Evolutionary conservation across 2,113 vertebrate species (phyloP).

Genomic region (Esox niger): DNA sequence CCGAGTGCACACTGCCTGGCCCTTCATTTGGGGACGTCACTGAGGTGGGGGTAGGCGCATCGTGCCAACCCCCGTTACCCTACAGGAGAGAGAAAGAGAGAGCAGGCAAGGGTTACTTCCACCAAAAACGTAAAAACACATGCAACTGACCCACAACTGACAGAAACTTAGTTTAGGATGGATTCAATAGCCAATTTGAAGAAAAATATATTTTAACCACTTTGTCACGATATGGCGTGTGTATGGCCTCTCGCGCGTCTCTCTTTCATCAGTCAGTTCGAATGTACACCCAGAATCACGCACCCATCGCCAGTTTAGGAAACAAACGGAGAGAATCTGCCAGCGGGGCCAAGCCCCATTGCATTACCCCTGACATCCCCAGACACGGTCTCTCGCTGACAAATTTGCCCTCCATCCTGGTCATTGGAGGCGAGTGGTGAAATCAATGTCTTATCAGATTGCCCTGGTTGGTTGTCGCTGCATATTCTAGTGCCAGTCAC

Average conservation of each 20-base stretch:
- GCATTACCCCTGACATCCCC: not conserved
- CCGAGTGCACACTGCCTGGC: slow-evolving; percentile 86
- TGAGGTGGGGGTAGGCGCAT: slow-evolving; percentile 84
- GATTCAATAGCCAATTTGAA: not conserved
- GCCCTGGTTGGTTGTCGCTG: slow-evolving; percentile 81
- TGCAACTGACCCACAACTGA: not conserved
- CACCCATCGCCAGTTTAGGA: not conserved
- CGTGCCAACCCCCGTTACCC: slow-evolving; percentile 84
- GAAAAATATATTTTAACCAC: too few relatives aligned
- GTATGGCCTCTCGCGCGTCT: not conserved
- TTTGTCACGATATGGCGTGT: not conserved
- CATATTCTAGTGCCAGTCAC: slow-evolving; percentile 77
- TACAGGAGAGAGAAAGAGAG: slow-evolving; percentile 72
- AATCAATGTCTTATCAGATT: slow-evolving; percentile 81
- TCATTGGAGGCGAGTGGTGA: slow-evolving; percentile 73
- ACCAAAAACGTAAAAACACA: too few relatives aligned
- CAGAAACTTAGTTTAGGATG: slow-evolving; percentile 19
- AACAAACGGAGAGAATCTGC: not conserved
- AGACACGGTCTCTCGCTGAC: slow-evolving; percentile 40
- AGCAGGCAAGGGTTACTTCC: not conserved
- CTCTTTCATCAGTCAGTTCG: not conserved
- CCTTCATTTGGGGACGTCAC: slow-evolving; percentile 89
- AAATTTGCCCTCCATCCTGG: slow-evolving; percentile 74
- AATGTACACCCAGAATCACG: not conserved
- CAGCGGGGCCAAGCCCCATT: not conserved